Percentiles rank a stretch among this genome's conserved stretches.
phyloP scores from a whole-genome alignment of 2,797 vertebrate species.

The Paratrypauchen microcephalus region DNA sequence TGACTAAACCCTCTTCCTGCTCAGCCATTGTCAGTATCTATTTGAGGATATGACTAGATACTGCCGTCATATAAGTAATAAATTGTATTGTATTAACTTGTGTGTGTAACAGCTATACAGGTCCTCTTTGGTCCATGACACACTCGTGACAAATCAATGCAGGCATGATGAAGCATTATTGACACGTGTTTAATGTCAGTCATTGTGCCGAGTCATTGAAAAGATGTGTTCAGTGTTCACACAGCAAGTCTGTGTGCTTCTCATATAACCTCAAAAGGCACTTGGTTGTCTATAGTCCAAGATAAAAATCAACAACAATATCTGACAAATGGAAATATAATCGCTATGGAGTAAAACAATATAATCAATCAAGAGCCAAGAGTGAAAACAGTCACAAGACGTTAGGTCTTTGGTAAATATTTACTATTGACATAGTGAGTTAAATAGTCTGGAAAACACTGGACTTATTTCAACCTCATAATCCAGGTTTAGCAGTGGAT shows the following conservation, averaged over 20 bases:
- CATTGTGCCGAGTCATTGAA: neutral
- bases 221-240: neutral
- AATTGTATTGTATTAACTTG: neutral
- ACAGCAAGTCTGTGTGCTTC: neutral
- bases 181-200: slow-evolving; percentile 10
- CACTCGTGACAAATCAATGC: slow-evolving; percentile 12
- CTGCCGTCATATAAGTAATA: neutral
- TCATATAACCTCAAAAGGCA: neutral
- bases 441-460: neutral
- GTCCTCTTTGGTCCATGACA: slow-evolving; percentile 24
- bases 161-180: slow-evolving; percentile 9
- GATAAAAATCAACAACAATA: neutral
- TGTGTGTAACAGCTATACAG: slow-evolving; percentile 16
- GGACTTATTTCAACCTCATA: neutral
- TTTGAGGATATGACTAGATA: slow-evolving; percentile 40
- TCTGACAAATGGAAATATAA: neutral
- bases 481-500: neutral
- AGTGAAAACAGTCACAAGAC: neutral
- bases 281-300: neutral
- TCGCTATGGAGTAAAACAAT: neutral
- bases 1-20: slow-evolving; percentile 56
- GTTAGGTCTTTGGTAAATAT: neutral
- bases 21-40: slow-evolving; percentile 46
- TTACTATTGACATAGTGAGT: neutral
- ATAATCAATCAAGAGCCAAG: neutral